Conservation (phyloP, 35 echinoderm and acorn worm genomes). For the Stichopus chloronotus region DNA sequence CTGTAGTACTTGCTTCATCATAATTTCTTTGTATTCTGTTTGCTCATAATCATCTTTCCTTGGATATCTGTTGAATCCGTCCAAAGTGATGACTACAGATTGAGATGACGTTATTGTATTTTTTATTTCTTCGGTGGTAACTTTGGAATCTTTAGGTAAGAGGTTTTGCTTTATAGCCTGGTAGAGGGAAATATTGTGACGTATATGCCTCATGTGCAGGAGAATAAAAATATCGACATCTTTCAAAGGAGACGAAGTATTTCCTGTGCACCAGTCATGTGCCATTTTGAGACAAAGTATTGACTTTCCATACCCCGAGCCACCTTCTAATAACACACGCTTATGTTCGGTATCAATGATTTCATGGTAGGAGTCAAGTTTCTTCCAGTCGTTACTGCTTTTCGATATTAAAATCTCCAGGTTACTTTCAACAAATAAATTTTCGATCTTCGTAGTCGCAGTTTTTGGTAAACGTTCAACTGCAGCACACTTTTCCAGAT, state of each 20-base stretch:
- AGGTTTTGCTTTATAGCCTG: neutral
- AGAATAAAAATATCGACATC: conserved; percentile 21
- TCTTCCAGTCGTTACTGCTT: neutral
- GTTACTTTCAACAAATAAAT: neutral
- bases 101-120: neutral
- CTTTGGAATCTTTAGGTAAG: neutral
- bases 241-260: neutral
- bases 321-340: conserved; percentile 9
- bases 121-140: conserved; percentile 4
- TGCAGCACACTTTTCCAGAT: neutral
- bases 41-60: neutral
- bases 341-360: neutral
- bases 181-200: neutral
- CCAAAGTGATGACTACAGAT: neutral
- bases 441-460: neutral
- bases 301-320: conserved; percentile 8
- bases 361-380: conserved; percentile 11
- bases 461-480: neutral
- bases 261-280: neutral
- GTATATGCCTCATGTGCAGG: neutral
- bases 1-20: neutral
- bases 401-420: neutral
- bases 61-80: conserved; percentile 2
- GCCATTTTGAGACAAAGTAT: conserved; percentile 20
- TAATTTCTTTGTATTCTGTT: conserved; percentile 15